Conservation (phyloP, 2,888 invertebrate species). For the Ischnura elegans region DNA sequence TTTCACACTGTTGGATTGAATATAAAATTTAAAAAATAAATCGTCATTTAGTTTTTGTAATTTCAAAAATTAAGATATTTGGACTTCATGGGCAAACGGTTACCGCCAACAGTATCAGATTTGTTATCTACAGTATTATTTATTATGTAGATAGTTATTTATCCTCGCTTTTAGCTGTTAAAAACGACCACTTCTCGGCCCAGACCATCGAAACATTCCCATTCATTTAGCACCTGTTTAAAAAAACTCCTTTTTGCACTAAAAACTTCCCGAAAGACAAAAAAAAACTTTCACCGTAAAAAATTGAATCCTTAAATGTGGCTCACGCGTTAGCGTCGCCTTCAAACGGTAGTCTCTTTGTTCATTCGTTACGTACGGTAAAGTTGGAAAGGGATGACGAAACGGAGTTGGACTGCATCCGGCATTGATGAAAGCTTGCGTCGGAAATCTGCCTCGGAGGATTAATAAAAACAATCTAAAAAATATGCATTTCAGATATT, state of each 20-base stretch:
- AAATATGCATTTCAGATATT: neutral
- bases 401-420: neutral
- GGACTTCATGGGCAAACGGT: no score
- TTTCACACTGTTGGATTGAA: no score
- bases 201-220: neutral
- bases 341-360: neutral
- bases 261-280: neutral
- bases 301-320: constrained; percentile 24
- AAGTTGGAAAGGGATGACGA: neutral
- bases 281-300: neutral
- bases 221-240: neutral
- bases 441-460: neutral
- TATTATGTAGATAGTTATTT: no score
- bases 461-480: neutral
- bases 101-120: no score
- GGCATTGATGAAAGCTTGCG: neutral
- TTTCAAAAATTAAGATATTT: no score
- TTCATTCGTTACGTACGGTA: neutral
- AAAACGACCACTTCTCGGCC: neutral
- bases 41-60: no score
- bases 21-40: no score
- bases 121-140: no score
- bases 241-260: neutral
- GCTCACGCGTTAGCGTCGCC: neutral
- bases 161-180: no score